phyloP scores from a whole-genome alignment of 2,888 invertebrate species.

The Coenonympha arcania region DNA sequence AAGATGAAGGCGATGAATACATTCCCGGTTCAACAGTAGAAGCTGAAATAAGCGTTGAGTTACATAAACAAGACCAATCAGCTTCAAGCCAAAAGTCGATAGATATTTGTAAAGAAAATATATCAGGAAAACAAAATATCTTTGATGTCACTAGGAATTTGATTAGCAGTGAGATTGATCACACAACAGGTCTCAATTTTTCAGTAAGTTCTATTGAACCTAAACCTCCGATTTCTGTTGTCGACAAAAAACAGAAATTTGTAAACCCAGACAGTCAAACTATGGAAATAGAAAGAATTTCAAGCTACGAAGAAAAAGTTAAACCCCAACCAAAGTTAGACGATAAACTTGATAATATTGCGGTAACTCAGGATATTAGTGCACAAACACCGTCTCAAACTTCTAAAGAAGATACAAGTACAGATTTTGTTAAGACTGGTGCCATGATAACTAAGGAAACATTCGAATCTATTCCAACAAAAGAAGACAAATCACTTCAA shows the following conservation, averaged over 20 bases:
- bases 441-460: not conserved
- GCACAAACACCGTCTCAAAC: not conserved
- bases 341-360: not conserved
- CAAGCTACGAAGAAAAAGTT: not conserved
- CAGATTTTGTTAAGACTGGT: not conserved
- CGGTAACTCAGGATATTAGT: not conserved
- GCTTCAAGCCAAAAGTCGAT: not conserved
- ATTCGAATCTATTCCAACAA: not conserved
- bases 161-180: not conserved
- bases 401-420: not conserved
- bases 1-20: constrained; percentile 81
- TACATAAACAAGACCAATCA: not conserved
- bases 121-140: not conserved
- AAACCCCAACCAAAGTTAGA: too few species aligned
- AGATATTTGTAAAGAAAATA: too few species aligned
- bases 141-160: not conserved
- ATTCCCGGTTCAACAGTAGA: constrained; percentile 9
- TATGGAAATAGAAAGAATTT: not conserved
- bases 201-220: not conserved
- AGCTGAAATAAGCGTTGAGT: constrained; percentile 1
- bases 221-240: not conserved
- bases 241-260: not conserved
- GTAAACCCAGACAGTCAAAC: not conserved
- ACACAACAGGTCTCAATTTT: not conserved
- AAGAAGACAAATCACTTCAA: constrained; percentile 10